Evolutionary conservation across 2,797 vertebrate species (phyloP).

Genomic region (Tinamus major): DNA sequence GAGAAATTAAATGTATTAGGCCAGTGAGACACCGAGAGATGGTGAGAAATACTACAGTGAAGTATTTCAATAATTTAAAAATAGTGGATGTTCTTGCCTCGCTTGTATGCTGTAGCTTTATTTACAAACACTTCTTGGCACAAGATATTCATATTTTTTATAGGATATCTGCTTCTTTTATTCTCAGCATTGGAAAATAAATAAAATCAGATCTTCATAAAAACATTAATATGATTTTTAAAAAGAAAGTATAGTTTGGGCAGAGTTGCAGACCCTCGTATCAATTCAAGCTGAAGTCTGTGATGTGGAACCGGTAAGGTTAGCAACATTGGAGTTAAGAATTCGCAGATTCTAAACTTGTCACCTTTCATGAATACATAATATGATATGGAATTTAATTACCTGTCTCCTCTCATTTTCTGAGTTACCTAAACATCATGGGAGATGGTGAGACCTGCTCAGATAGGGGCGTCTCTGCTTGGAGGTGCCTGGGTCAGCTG

Average conservation of each 20-base stretch:
- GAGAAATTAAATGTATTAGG: background rate
- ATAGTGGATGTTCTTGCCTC: background rate
- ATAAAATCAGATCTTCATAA: background rate
- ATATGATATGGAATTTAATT: background rate
- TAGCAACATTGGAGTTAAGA: background rate
- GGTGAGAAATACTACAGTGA: background rate
- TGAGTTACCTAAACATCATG: background rate
- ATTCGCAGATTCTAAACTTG: background rate
- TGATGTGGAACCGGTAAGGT: background rate
- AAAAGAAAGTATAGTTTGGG: background rate
- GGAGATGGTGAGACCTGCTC: background rate
- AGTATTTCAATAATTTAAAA: background rate
- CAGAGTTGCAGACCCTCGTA: background rate
- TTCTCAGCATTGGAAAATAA: background rate
- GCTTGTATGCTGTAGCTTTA: background rate
- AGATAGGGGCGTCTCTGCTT: background rate
- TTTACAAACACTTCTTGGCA: background rate
- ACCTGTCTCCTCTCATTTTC: background rate
- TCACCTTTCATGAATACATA: background rate
- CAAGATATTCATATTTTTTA: background rate
- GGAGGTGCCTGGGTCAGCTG: background rate
- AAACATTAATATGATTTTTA: background rate
- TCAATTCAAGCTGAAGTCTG: background rate
- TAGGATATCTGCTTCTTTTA: background rate
- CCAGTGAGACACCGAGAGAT: background rate